phyloP scores from a whole-genome alignment of 2,888 invertebrate species.

The Hyppa rectilinea region DNA sequence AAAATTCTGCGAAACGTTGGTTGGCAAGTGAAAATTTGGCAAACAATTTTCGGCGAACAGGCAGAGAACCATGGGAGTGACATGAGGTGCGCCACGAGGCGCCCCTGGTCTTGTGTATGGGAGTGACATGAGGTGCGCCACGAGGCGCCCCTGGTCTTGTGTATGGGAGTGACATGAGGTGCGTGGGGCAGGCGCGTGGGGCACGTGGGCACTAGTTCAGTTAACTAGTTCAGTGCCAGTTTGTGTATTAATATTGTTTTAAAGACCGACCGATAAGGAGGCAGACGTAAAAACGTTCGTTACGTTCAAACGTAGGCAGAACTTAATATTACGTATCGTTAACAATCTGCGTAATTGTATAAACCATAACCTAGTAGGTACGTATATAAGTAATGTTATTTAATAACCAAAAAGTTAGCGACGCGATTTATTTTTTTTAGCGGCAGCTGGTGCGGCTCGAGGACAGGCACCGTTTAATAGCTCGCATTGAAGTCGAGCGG shows the following conservation, averaged over 20 bases:
- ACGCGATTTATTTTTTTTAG: slow-evolving; percentile 4
- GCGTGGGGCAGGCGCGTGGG: neutral
- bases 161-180: neutral
- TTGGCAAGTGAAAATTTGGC: too few species aligned
- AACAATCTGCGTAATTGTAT: neutral
- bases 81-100: too few species aligned
- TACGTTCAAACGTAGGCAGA: neutral
- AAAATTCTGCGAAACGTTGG: too few species aligned
- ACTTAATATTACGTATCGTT: neutral
- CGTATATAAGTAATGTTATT: neutral
- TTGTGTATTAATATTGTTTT: slow-evolving; percentile 1
- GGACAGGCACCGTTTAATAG: slow-evolving; percentile 21
- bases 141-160: slow-evolving; percentile 3
- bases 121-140: neutral
- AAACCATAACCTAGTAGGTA: neutral
- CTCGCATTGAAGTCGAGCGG: slow-evolving; percentile 9
- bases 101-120: too few species aligned
- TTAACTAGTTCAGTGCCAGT: neutral
- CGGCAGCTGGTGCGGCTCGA: slow-evolving; percentile 25
- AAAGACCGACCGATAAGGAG: neutral
- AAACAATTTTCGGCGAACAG: too few species aligned
- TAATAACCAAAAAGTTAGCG: slow-evolving; percentile 19
- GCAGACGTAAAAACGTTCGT: too few species aligned
- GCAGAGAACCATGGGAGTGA: too few species aligned
- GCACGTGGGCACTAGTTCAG: neutral